Conservation (phyloP, 35 echinoderm and acorn worm genomes). For the Patiria miniata region DNA sequence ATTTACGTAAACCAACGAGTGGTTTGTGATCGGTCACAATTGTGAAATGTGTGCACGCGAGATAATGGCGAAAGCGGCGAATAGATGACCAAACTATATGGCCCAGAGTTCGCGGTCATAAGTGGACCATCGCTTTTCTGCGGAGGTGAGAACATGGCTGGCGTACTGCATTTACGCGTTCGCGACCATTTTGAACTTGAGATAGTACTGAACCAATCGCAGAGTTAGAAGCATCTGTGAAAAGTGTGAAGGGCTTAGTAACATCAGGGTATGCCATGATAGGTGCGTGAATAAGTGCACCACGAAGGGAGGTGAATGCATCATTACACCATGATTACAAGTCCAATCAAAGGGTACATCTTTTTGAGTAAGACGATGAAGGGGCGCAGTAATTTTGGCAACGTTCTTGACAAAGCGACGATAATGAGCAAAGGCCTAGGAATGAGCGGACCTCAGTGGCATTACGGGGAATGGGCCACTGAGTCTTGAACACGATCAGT, state of each 20-base stretch:
- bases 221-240: conserved; percentile 49
- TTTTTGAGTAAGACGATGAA: conserved; percentile 52
- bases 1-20: conserved; percentile 17
- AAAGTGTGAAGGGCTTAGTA: conserved; percentile 38
- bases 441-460: conserved; percentile 44
- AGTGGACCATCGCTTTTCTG: conserved; percentile 47
- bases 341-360: conserved; percentile 38
- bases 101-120: conserved; percentile 67
- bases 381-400: conserved; percentile 42
- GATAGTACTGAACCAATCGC: conserved; percentile 69
- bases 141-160: conserved; percentile 45
- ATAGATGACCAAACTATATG: conserved; percentile 66
- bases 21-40: conserved; percentile 70
- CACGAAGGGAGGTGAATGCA: conserved; percentile 38
- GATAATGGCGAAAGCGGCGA: conserved; percentile 71
- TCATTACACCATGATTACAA: not conserved
- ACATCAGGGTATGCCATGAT: conserved; percentile 68
- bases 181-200: conserved; percentile 75
- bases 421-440: conserved; percentile 41
- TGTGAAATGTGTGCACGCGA: conserved; percentile 36
- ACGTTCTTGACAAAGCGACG: conserved; percentile 64
- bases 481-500: conserved; percentile 21
- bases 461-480: conserved; percentile 59
- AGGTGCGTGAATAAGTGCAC: conserved; percentile 47
- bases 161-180: too few species aligned